Percentiles rank a stretch among this genome's conserved stretches.
phyloP scores from a whole-genome alignment of 2,113 vertebrate species.

The Lamprotornis superbus region DNA sequence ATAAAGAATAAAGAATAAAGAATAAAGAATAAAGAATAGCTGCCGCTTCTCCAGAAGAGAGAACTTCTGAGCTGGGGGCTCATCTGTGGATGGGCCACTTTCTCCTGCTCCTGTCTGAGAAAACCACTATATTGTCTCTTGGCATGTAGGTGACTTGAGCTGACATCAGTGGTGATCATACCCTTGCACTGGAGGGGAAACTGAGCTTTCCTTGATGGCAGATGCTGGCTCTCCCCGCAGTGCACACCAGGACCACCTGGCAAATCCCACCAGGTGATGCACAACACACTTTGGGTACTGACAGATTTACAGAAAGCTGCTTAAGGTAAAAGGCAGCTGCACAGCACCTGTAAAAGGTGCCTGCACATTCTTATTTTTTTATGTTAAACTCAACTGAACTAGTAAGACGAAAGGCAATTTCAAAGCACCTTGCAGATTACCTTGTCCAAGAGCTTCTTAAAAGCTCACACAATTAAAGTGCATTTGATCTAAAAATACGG shows the following conservation, averaged over 20 bases:
- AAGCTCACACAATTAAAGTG: background rate
- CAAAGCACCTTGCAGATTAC: background rate
- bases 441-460: conserved; percentile 2
- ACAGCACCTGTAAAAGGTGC: background rate
- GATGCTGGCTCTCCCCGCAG: rapidly evolving
- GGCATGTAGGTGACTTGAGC: background rate
- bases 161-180: background rate
- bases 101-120: background rate
- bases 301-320: conserved; percentile 19
- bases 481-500: background rate
- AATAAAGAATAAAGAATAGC: background rate
- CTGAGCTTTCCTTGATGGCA: background rate
- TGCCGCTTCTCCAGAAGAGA: background rate
- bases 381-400: background rate
- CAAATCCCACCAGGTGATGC: background rate
- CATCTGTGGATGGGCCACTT: background rate
- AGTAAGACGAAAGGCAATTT: background rate
- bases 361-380: background rate
- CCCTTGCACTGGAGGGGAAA: background rate
- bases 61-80: background rate
- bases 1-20: background rate
- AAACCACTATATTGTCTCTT: background rate
- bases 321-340: conserved; percentile 3
- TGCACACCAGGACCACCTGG: background rate
- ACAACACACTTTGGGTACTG: background rate